Evolutionary conservation across 2,113 vertebrate genomes (phyloP), one percentile per base, ranked within the genome.

Genomic region (Cyanistes caeruleus): DNA sequence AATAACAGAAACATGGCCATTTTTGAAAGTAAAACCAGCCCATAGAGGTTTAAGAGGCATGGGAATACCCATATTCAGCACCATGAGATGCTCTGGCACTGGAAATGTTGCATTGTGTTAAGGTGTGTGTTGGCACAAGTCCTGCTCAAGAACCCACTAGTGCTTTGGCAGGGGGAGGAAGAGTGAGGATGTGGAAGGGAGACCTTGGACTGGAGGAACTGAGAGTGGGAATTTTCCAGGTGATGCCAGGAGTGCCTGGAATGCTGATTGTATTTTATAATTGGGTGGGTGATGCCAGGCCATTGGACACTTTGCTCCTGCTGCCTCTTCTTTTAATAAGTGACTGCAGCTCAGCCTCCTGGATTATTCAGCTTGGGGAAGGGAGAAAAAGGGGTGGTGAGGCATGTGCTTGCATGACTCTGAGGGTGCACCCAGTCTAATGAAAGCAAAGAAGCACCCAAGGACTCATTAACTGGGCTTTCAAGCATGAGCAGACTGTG

Each of bases 81-180:
- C 35, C 28, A 15, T 20, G 43, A 43, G 48, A 24, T 37, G 9
- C 49, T 73, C 65, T 83, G 63, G 31, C 4, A 5, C 39, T 88
- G 63, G 49, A 64, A 81, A 31, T 49, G 7, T 21, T 56, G 31
- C 3, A 1, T 8, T 63, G 1, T 75, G 13, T 59, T 63, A 48
- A 14, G 20, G 31, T 56, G 31, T 39, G 41, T 37, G 35, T 9
- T 33, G 23, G 58, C 35, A 80, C 0, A 2, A 80, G 33, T 15
- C 2, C 13, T n/a, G 33, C 48, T 84, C 0, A 0, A 33, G 35
- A 86, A 27, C 43, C 20, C 30, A 20, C 20, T 1, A 2, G 51
- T 35, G 44, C 49, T 73, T 60, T 7, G 15, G 30, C 33, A 21
- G 33, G 6, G 16, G 4, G 7, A 63, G 21, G n/a, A 79, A 56